Evolutionary conservation across 2,888 invertebrate species (phyloP), one percentile per base, ranked within the genome.

Genomic region (Campoplex nolae): DNA sequence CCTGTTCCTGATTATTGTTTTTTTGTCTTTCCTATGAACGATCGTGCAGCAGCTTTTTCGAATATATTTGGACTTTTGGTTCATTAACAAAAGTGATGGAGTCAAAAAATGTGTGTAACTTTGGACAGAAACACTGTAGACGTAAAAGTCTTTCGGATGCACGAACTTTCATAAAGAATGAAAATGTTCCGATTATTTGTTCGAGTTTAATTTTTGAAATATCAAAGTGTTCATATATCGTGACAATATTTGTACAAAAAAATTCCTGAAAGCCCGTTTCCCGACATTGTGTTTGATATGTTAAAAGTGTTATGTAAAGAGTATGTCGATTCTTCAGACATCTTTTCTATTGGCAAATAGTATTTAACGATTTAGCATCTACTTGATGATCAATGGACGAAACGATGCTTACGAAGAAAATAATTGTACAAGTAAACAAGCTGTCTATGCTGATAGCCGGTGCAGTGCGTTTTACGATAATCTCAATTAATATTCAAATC

Each of bases 361-460:
- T 62, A 62, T 16, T 62, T 0, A 62, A 62, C 62, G 62, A 62
- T 62, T 62, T 13, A 16, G 32, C 62, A 32, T 62, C 62, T 32
- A 62, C 32, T 62, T 18, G 78, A 18, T 32, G 73, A 67, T 58
- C 42, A 48, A 83, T 67, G 65, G 45, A 79, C 32, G 18, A 48
- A 77, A 77, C 73, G 35, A 67, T 70, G 67, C 54, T 65, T 56
- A 83, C 76, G 48, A 76, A 54, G 45, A 38, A 86, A 76, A 89
- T 84, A 78, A 84, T 89, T 83, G 75, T 85, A 82, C 87, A 77
- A 84, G 45, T 83, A 87, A 90, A 90, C 71, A 91, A 91, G 91
- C 90, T 89, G 88, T 88, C 89, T 91, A 91, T 89, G 88, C 88
- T 86, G 86, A 90, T 88, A 88, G 91, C 90, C 87, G 87, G 91